Conservation (phyloP, 2,113 vertebrate genomes). For the Bubo blakistoni region DNA sequence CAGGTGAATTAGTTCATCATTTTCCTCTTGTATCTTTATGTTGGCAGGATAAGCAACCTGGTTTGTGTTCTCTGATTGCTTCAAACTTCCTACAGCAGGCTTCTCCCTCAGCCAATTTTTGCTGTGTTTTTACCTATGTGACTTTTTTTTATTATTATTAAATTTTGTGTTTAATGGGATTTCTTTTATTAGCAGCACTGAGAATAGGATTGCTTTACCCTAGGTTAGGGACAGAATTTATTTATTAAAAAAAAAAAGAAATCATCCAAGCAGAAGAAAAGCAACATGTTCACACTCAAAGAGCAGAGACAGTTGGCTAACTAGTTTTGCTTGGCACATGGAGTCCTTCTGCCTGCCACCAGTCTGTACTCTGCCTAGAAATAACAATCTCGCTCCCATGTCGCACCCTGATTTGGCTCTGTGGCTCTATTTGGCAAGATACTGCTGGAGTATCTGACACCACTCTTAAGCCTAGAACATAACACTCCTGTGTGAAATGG, state of each 20-base stretch:
- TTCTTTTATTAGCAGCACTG: background rate
- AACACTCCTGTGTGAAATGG: background rate
- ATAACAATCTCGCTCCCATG: background rate
- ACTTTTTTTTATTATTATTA: background rate
- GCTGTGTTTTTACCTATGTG: background rate
- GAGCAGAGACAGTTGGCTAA: constrained; percentile 2
- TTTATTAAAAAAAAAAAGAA: background rate
- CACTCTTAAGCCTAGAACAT: background rate
- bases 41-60: background rate
- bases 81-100: background rate
- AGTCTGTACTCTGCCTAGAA: constrained; percentile 10
- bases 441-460: background rate
- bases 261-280: background rate
- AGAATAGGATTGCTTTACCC: background rate
- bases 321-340: constrained; percentile 10
- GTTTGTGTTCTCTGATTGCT: background rate
- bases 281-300: background rate
- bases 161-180: background rate
- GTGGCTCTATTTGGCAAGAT: background rate
- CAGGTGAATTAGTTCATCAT: background rate
- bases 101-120: background rate
- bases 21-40: background rate
- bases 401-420: background rate
- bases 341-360: background rate
- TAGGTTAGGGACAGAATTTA: background rate